phyloP scores from a whole-genome alignment of 1,140 invertebrate genomes.

The Triops cancriformis region DNA sequence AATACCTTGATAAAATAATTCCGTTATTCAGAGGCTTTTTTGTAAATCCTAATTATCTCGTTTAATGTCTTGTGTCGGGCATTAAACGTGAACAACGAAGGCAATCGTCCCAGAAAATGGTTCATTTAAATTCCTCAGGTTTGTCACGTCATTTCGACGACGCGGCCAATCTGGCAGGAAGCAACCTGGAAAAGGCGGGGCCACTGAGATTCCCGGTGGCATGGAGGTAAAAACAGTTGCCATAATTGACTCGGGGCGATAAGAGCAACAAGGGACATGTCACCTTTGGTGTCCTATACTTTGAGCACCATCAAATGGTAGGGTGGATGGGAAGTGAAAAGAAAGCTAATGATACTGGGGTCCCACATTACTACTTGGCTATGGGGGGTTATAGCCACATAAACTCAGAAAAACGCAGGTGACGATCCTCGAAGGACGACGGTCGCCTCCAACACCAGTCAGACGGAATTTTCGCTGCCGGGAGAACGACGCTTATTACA shows the following conservation, averaged over 20 bases:
- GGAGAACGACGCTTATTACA: background rate
- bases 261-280: constrained; percentile 6
- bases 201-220: background rate
- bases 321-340: background rate
- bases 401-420: background rate
- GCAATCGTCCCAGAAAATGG: too few relatives aligned
- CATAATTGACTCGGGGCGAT: constrained; percentile 1
- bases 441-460: background rate
- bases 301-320: background rate
- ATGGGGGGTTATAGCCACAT: background rate
- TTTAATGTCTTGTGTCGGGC: too few relatives aligned
- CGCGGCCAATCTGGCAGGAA: too few relatives aligned
- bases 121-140: too few relatives aligned
- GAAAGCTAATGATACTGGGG: background rate
- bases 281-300: constrained; percentile 1
- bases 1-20: too few relatives aligned
- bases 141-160: too few relatives aligned
- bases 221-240: background rate
- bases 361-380: background rate
- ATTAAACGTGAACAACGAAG: too few relatives aligned
- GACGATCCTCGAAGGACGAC: background rate
- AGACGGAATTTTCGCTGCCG: background rate
- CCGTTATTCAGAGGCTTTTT: too few relatives aligned
- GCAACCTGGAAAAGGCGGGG: background rate
- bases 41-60: too few relatives aligned